Evolutionary conservation across 2,113 vertebrate species (phyloP).

Genomic region (Numenius arquata): DNA sequence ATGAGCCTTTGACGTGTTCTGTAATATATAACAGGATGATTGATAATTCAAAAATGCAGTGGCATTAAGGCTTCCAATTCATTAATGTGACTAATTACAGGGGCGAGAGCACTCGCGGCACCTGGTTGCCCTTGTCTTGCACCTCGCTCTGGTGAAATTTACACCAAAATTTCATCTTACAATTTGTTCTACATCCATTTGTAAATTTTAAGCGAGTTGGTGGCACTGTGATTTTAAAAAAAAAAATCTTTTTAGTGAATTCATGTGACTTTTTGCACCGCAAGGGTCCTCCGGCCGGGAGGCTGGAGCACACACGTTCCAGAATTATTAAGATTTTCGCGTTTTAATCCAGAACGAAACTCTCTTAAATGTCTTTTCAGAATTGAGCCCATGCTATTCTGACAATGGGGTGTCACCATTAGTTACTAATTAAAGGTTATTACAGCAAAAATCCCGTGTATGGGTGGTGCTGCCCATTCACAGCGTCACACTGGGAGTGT

Average conservation of each 20-base stretch:
- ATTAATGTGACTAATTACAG: not conserved
- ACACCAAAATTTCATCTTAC: not conserved
- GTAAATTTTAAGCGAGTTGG: not conserved
- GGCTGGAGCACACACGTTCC: accelerated
- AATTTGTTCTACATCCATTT: not conserved
- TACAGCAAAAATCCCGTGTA: not conserved
- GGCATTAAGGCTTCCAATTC: not conserved
- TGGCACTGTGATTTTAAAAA: not conserved
- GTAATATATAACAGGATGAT: not conserved
- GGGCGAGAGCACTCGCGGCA: accelerated
- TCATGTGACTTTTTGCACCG: not conserved
- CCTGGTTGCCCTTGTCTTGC: accelerated
- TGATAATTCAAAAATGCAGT: not conserved
- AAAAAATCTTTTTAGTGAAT: not conserved
- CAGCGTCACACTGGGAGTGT: not conserved
- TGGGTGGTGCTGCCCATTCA: not conserved
- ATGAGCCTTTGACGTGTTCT: not conserved
- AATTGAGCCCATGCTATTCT: not conserved
- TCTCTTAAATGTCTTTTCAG: not conserved
- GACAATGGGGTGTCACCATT: not conserved
- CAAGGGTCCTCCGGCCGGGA: not conserved
- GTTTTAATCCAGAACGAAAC: not conserved
- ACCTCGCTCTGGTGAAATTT: not conserved
- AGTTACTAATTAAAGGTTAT: not conserved
- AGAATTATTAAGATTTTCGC: not conserved